These are phyloP conservation scores for Phylloscopus trochiloides DNA, from an alignment of 2,113 vertebrate genomes.

Conservation along the genomic window DNA sequence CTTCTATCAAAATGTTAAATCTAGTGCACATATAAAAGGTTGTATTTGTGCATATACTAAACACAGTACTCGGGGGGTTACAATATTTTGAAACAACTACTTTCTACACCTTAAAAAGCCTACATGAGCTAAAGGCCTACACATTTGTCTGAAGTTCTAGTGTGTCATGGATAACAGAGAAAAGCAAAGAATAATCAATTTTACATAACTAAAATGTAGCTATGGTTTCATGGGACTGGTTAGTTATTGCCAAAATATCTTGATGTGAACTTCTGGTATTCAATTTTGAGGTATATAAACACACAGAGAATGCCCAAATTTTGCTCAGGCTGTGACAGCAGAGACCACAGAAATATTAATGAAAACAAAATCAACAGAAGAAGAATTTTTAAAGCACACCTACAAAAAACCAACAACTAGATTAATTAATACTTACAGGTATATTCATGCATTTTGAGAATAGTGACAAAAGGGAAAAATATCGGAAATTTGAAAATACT, in stretches of 20 bases:
- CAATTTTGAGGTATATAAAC: neutral
- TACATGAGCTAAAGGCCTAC: neutral
- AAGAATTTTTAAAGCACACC: neutral
- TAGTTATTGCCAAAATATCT: neutral
- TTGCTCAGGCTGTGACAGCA: neutral
- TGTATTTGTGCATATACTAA: neutral
- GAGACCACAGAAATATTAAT: neutral
- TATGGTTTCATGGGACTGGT: neutral
- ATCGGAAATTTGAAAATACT: neutral
- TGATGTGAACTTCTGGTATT: neutral
- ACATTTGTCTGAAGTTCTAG: neutral
- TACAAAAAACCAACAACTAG: neutral
- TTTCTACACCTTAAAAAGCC: neutral
- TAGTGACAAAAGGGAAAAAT: neutral
- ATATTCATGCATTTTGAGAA: neutral
- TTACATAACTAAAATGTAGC: neutral
- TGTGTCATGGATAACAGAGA: neutral
- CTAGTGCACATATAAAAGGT: neutral
- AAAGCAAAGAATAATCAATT: neutral
- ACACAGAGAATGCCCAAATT: neutral
- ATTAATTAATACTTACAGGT: neutral
- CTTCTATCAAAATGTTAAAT: neutral
- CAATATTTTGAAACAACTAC: neutral
- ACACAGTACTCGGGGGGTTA: neutral
- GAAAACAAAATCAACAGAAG: neutral